Percentiles rank a stretch among this genome's conserved stretches.
Conservation (phyloP, 2,113 vertebrate species). For the Fregata magnificens region DNA sequence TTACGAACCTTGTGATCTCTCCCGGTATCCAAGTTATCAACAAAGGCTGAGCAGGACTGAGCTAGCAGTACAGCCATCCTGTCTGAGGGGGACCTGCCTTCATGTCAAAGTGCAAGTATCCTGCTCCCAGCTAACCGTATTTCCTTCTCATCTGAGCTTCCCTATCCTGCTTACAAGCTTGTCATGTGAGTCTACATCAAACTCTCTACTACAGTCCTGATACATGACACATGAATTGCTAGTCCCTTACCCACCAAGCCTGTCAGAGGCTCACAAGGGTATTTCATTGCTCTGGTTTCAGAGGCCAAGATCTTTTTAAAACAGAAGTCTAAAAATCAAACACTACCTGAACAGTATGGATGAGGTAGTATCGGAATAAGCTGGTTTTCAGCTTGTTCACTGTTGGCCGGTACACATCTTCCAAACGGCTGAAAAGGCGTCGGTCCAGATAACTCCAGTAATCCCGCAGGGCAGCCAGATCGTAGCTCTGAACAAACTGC, state of each 20-base stretch:
- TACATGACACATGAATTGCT: not conserved
- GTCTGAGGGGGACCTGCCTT: not conserved
- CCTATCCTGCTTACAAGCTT: not conserved
- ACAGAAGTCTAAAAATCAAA: not conserved
- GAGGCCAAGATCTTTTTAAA: not conserved
- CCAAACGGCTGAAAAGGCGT: constrained; percentile 89
- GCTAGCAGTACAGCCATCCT: not conserved
- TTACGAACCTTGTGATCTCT: not conserved
- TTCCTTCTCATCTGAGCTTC: not conserved
- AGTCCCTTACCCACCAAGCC: not conserved
- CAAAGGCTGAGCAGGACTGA: not conserved
- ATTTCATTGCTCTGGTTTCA: not conserved
- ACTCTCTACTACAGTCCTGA: not conserved
- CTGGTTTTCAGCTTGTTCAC: constrained; percentile 94
- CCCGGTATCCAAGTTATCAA: not conserved
- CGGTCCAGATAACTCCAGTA: constrained; percentile 94
- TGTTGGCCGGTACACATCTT: constrained; percentile 90
- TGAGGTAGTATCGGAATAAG: constrained; percentile 91
- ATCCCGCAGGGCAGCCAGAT: constrained; percentile 87
- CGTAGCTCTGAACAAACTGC: constrained; percentile 86
- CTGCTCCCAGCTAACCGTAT: not conserved
- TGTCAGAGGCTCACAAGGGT: not conserved
- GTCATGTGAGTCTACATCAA: not conserved
- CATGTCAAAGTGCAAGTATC: rapidly evolving
- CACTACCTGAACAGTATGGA: constrained; percentile 84